Conservation (phyloP, 37 sponge, comb jelly and placozoan species). For the Lycopodina hypogea region DNA sequence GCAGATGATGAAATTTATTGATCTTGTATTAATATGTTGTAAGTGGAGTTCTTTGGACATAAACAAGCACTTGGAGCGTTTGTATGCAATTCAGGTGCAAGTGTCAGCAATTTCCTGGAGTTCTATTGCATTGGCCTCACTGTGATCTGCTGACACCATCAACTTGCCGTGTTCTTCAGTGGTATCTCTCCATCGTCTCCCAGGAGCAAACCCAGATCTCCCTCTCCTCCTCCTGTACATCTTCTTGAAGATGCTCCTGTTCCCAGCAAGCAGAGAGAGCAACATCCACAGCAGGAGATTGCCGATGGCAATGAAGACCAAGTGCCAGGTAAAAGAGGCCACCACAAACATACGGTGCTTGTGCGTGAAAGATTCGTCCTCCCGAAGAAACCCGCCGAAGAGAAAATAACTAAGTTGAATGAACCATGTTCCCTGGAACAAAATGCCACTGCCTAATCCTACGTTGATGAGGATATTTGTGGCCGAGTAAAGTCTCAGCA, state of each 20-base stretch:
- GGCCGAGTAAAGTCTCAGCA: constrained; percentile 18
- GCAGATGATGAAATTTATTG: too few species aligned
- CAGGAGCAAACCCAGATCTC: not conserved
- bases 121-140: constrained; percentile 15
- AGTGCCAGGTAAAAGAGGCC: constrained; percentile 41
- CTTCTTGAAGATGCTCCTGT: not conserved
- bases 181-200: not conserved
- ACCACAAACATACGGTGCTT: constrained; percentile 33
- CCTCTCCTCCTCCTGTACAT: not conserved
- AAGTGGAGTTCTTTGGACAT: too few species aligned
- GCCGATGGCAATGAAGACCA: constrained; percentile 20
- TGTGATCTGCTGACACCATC: constrained; percentile 7
- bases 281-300: constrained; percentile 32
- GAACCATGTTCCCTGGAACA: constrained; percentile 68
- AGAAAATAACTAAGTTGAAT: constrained; percentile 44
- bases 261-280: not conserved
- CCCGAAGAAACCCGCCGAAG: constrained; percentile 9
- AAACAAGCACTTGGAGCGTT: too few species aligned
- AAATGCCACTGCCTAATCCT: constrained; percentile 23
- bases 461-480: constrained; percentile 47
- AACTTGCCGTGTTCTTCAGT: constrained; percentile 5
- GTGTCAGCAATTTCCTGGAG: constrained; percentile 12
- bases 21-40: too few species aligned
- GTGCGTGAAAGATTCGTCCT: not conserved
- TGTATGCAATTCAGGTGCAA: not conserved